Percentiles rank a stretch among this genome's conserved stretches.
Conservation (phyloP, 2,888 invertebrate species). For the Rutpela maculata region DNA sequence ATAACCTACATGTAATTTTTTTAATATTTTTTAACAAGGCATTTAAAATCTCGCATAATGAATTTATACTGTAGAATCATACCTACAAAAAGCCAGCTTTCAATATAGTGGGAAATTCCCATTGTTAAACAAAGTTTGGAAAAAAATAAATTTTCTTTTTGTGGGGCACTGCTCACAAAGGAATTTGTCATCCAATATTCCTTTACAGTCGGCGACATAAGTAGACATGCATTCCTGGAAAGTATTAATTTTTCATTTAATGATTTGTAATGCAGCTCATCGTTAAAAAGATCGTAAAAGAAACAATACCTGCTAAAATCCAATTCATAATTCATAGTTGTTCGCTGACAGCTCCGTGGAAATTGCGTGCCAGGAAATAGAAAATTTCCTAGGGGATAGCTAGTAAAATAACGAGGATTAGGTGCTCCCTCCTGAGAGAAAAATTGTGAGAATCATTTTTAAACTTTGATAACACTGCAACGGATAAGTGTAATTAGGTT, state of each 20-base stretch:
- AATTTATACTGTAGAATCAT: too few relatives aligned
- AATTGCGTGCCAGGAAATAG: neutral
- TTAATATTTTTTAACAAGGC: too few relatives aligned
- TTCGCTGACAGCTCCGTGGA: neutral
- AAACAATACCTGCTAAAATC: neutral
- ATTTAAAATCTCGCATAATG: too few relatives aligned
- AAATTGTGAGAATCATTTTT: neutral
- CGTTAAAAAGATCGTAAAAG: neutral
- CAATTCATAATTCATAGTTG: neutral
- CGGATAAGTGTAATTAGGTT: neutral
- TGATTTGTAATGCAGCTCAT: neutral
- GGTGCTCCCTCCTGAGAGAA: neutral
- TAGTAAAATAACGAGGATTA: neutral
- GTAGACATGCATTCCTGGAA: neutral
- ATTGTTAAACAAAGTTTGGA: too few relatives aligned
- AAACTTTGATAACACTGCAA: neutral
- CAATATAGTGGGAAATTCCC: too few relatives aligned
- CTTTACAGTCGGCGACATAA: neutral
- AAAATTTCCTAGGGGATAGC: neutral
- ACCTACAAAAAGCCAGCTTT: too few relatives aligned
- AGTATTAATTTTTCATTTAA: slow-evolving; percentile 1
- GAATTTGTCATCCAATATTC: neutral
- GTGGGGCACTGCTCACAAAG: neutral
- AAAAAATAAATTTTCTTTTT: neutral
- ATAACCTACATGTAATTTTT: too few relatives aligned